Evolutionary conservation across 2,888 invertebrate genomes (phyloP).

Genomic region (Chrysolina oricalcia): DNA sequence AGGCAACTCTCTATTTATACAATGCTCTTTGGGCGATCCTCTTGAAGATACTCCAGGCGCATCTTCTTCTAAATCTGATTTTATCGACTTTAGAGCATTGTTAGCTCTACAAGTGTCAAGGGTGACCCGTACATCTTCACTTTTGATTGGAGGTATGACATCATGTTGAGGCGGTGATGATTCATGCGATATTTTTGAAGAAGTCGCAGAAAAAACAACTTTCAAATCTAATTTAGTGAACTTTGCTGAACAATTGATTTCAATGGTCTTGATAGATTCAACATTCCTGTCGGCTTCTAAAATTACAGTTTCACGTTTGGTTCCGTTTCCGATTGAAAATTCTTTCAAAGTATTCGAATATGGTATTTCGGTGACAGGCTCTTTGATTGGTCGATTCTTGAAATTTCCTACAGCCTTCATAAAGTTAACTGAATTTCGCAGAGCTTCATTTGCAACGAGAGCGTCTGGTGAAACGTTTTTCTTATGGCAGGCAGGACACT

Average conservation of each 20-base stretch:
- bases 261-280: conserved; percentile 43
- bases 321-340: conserved; percentile 55
- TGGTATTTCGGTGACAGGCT: conserved; percentile 48
- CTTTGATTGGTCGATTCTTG: conserved; percentile 69
- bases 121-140: too few relatives aligned
- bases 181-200: too few relatives aligned
- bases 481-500: conserved; percentile 95
- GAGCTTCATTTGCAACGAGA: conserved; percentile 91
- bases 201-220: conserved; percentile 69
- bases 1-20: conserved; percentile 50
- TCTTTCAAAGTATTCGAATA: conserved; percentile 35
- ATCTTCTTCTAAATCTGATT: too few relatives aligned
- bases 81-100: too few relatives aligned
- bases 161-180: too few relatives aligned
- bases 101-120: too few relatives aligned
- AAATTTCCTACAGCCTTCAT: conserved; percentile 94
- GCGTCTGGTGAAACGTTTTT: conserved; percentile 94
- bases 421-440: conserved; percentile 92
- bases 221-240: conserved; percentile 47
- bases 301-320: conserved; percentile 67
- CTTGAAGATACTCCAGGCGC: conserved; percentile 41
- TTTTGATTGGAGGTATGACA: too few relatives aligned
- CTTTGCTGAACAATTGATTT: conserved; percentile 12
- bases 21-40: conserved; percentile 60
- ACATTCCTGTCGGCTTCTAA: conserved; percentile 67